Evolutionary conservation across 2,113 vertebrate genomes (phyloP).

Genomic region (Coptodon bakossiorum): DNA sequence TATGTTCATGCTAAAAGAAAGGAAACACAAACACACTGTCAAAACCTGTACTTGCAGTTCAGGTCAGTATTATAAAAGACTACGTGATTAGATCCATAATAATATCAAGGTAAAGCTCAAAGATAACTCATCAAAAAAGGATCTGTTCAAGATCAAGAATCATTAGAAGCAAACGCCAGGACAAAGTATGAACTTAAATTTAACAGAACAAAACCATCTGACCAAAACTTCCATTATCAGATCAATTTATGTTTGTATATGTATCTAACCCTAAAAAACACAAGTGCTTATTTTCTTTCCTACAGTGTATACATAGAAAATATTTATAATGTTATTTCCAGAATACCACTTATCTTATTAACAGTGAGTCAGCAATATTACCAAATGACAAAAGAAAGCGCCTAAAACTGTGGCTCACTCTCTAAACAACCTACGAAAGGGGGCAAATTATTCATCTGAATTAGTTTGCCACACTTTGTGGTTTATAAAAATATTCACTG

Average conservation of each 20-base stretch:
- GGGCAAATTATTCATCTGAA: not conserved
- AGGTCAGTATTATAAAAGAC: not conserved
- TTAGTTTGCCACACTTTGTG: not conserved
- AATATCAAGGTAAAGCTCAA: not conserved
- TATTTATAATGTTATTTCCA: not conserved
- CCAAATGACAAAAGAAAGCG: not conserved
- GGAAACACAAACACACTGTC: not conserved
- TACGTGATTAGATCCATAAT: not conserved
- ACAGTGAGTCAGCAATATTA: not conserved
- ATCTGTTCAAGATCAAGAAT: not conserved
- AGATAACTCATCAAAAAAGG: not conserved
- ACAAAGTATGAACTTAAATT: not conserved
- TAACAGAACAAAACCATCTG: not conserved
- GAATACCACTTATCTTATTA: not conserved
- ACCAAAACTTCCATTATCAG: not conserved
- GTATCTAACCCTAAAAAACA: not conserved
- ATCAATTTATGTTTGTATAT: not conserved
- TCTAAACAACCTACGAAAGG: not conserved
- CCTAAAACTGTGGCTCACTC: not conserved
- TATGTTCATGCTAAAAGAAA: not conserved
- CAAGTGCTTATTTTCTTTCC: not conserved
- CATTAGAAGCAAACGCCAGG: not conserved
- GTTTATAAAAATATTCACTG: not conserved
- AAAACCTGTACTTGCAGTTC: not conserved
- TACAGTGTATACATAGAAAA: not conserved